Evolutionary conservation across 2,113 vertebrate species (phyloP).

Genomic region (Lagopus leucura): DNA sequence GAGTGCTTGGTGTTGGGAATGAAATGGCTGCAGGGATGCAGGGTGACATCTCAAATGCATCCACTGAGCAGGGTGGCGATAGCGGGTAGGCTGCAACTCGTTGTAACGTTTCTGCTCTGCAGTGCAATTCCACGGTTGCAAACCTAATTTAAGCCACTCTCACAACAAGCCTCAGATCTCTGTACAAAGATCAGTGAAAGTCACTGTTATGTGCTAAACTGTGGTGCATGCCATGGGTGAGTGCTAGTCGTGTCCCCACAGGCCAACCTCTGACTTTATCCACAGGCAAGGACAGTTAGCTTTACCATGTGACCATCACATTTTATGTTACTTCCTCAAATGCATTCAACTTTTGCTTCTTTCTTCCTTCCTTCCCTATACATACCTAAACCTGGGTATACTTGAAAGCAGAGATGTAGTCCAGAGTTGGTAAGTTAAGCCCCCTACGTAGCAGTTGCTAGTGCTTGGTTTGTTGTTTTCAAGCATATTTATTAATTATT

Average conservation of each 20-base stretch:
- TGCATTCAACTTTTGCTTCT: not conserved
- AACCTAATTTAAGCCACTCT: not conserved
- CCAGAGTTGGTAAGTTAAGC: accelerated
- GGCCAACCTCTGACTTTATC: not conserved
- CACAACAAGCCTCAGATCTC: not conserved
- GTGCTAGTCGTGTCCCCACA: not conserved
- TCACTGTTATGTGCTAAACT: not conserved
- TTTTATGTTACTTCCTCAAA: accelerated
- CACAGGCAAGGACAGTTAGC: too few species aligned
- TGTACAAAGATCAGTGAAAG: too few species aligned
- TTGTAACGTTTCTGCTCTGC: not conserved
- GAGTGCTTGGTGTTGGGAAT: not conserved
- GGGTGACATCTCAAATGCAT: not conserved
- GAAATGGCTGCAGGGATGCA: not conserved
- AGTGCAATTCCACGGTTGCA: not conserved
- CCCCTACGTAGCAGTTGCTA: accelerated
- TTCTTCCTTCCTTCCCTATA: accelerated
- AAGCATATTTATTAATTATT: accelerated
- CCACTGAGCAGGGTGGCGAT: not conserved
- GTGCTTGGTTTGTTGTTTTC: accelerated
- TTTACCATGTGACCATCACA: accelerated
- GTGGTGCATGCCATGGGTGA: not conserved
- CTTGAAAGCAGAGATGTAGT: accelerated
- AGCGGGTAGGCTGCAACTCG: not conserved
- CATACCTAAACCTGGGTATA: too few species aligned